Evolutionary conservation across 2,888 invertebrate genomes (phyloP).

Genomic region (Deroplatys truncata): DNA sequence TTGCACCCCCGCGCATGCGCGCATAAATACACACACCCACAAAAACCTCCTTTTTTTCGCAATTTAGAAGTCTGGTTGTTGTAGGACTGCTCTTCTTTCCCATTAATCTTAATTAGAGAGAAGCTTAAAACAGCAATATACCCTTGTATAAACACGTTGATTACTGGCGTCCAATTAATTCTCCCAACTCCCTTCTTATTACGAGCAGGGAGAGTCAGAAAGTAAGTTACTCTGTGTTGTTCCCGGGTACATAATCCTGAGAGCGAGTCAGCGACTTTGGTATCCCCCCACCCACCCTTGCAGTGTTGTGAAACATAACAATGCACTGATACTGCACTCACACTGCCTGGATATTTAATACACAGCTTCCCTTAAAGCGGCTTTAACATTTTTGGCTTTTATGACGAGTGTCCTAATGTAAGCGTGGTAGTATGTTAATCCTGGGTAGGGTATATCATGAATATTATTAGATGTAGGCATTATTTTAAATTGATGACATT

Average conservation of each 20-base stretch:
- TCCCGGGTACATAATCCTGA: background rate
- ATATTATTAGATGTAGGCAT: no score
- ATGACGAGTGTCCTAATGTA: no score
- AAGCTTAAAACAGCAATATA: background rate
- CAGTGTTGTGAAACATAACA: background rate
- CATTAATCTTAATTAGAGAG: background rate
- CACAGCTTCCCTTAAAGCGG: no score
- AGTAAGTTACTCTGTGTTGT: background rate
- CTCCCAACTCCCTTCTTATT: background rate
- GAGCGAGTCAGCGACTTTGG: background rate
- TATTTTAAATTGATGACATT: no score
- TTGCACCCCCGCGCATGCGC: background rate
- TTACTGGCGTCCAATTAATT: background rate
- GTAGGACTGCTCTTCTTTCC: background rate
- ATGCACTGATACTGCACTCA: background rate
- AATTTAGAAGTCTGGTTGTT: background rate
- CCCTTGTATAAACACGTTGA: background rate
- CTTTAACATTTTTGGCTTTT: no score
- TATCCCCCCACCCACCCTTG: background rate
- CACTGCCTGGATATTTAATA: no score
- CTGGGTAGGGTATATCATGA: no score
- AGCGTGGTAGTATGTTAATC: no score
- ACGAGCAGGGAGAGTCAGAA: background rate
- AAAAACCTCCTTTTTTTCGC: background rate
- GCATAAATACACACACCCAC: background rate